Evolutionary conservation across 2,113 vertebrate genomes (phyloP).

Genomic region (Cichladusa arquata): DNA sequence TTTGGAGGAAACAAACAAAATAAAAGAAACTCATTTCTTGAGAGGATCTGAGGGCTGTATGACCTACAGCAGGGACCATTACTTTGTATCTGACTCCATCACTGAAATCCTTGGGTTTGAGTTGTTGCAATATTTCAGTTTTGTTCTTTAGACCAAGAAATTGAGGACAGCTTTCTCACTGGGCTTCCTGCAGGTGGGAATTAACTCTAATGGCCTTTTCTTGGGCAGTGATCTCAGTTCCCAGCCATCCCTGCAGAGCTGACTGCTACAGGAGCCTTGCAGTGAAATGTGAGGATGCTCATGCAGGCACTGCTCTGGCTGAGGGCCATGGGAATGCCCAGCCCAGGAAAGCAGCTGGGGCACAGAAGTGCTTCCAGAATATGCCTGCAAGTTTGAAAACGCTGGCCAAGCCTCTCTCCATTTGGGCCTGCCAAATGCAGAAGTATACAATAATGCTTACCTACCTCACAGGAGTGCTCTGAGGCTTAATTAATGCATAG

Average conservation of each 20-base stretch:
- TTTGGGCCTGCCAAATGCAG: background rate
- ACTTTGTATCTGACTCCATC: background rate
- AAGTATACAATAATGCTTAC: constrained; percentile 8
- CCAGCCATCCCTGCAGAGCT: background rate
- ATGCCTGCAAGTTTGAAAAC: background rate
- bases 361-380: background rate
- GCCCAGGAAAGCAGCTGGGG: background rate
- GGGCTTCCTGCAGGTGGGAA: background rate
- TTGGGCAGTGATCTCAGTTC: background rate
- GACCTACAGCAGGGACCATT: background rate
- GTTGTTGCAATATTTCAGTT: background rate
- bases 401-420: background rate
- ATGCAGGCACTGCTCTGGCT: background rate
- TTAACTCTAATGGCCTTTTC: background rate
- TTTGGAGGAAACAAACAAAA: background rate
- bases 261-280: background rate
- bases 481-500: constrained; percentile 50
- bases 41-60: background rate
- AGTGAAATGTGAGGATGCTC: background rate
- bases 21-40: background rate
- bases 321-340: background rate
- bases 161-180: background rate
- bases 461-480: constrained; percentile 27
- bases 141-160: background rate
- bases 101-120: background rate